phyloP scores from a whole-genome alignment of 2,888 invertebrate species.

The Caradrina clavipalpis region DNA sequence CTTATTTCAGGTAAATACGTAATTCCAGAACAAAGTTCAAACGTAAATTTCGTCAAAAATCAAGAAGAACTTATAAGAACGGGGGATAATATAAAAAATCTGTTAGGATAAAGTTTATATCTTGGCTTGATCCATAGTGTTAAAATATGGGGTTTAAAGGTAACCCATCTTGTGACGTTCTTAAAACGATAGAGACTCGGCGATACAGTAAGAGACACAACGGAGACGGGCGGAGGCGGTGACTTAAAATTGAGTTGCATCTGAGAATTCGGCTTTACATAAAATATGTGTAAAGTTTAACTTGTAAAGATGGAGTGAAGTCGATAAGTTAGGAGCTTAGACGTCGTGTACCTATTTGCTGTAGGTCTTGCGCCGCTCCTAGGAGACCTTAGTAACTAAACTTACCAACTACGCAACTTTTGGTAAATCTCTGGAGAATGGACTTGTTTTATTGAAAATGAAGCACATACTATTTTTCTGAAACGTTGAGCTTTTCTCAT shows the following conservation, averaged over 20 bases:
- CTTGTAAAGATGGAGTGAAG: slow-evolving; percentile 6
- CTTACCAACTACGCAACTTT: not conserved
- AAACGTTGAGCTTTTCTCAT: too few species aligned
- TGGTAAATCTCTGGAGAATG: not conserved
- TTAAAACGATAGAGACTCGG: not conserved
- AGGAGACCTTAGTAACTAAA: slow-evolving; percentile 11
- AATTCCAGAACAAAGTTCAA: too few species aligned
- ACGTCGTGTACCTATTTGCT: slow-evolving; percentile 1
- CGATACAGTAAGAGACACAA: too few species aligned
- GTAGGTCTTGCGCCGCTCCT: slow-evolving; percentile 5
- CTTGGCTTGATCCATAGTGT: too few species aligned
- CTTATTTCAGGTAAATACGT: slow-evolving; percentile 8
- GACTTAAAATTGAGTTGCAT: not conserved
- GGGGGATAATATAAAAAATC: too few species aligned
- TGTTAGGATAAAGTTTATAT: too few species aligned
- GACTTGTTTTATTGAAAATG: not conserved
- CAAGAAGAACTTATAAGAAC: too few species aligned
- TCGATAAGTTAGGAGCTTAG: slow-evolving; percentile 37
- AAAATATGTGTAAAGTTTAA: slow-evolving; percentile 39
- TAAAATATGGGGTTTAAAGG: not conserved
- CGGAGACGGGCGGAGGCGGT: too few species aligned
- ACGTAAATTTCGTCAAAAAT: too few species aligned
- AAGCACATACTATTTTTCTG: not conserved
- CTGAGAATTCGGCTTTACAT: not conserved
- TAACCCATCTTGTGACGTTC: not conserved